A percentile compares a stretch with the other conserved stretches of the same genome.
Conservation (phyloP, 2,888 invertebrate species). For the Andrena fulva region DNA sequence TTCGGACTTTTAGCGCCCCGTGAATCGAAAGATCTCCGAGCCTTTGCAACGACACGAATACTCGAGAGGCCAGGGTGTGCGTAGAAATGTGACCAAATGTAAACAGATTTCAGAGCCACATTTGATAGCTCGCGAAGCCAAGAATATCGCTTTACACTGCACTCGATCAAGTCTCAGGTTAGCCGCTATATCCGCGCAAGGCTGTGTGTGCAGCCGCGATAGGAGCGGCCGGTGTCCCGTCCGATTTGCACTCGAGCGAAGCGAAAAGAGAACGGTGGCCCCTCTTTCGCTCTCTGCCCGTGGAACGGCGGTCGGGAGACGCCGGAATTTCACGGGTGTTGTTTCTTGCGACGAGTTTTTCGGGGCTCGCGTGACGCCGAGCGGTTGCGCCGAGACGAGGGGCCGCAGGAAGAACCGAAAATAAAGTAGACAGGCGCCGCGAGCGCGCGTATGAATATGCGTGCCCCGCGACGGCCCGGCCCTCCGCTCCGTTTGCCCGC, state of each 20-base stretch:
- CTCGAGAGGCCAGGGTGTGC: too few species aligned
- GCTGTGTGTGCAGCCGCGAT: too few species aligned
- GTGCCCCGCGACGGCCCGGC: conserved; percentile 31
- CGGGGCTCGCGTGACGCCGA: conserved; percentile 69
- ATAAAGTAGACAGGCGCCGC: conserved; percentile 78
- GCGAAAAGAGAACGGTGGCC: neutral
- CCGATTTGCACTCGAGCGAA: neutral
- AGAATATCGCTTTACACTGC: too few species aligned
- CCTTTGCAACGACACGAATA: too few species aligned
- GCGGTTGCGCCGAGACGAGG: conserved; percentile 62
- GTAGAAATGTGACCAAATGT: too few species aligned
- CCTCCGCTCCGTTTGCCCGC: conserved; percentile 39
- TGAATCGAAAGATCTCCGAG: too few species aligned
- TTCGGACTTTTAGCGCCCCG: too few species aligned
- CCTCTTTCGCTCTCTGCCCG: neutral
- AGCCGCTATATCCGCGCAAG: neutral
- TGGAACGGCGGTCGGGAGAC: neutral
- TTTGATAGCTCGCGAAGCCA: too few species aligned
- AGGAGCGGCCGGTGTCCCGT: too few species aligned
- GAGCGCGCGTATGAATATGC: conserved; percentile 66
- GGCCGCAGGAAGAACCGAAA: conserved; percentile 78
- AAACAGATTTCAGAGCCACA: too few species aligned
- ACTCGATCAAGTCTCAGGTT: too few species aligned
- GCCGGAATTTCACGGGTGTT: conserved; percentile 61
- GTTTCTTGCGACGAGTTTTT: conserved; percentile 65